Evolutionary conservation across 2,113 vertebrate genomes (phyloP).

Genomic region (Zapus hudsonius): DNA sequence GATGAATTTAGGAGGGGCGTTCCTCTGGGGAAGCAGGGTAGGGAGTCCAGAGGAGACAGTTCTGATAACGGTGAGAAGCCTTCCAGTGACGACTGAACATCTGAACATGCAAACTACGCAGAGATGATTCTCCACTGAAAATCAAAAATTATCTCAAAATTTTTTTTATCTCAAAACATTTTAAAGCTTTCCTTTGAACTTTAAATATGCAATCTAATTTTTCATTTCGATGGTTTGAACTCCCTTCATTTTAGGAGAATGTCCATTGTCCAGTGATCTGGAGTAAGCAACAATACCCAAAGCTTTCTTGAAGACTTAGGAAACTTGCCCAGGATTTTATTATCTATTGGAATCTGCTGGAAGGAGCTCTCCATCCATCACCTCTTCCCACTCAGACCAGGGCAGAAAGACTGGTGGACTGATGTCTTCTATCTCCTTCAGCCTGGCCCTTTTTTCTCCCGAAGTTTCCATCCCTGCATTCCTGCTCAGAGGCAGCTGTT

Average conservation of each 20-base stretch:
- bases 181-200: not conserved
- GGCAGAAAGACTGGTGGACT: not conserved
- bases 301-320: not conserved
- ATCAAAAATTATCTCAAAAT: not conserved
- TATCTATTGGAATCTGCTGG: not conserved
- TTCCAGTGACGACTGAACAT: not conserved
- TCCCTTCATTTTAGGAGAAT: not conserved
- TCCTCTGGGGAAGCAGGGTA: not conserved
- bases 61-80: not conserved
- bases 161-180: no score
- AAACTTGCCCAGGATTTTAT: not conserved
- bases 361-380: not conserved
- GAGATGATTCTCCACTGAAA: not conserved
- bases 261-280: no score
- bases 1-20: not conserved
- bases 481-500: conserved; percentile 11
- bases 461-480: not conserved
- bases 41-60: rapidly evolving
- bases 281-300: not conserved
- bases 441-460: not conserved
- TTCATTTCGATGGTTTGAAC: not conserved
- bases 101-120: not conserved
- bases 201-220: not conserved
- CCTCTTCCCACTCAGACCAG: rapidly evolving
- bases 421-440: not conserved